Conservation (phyloP, 2,797 vertebrate genomes). For the Myotis daubentonii region DNA sequence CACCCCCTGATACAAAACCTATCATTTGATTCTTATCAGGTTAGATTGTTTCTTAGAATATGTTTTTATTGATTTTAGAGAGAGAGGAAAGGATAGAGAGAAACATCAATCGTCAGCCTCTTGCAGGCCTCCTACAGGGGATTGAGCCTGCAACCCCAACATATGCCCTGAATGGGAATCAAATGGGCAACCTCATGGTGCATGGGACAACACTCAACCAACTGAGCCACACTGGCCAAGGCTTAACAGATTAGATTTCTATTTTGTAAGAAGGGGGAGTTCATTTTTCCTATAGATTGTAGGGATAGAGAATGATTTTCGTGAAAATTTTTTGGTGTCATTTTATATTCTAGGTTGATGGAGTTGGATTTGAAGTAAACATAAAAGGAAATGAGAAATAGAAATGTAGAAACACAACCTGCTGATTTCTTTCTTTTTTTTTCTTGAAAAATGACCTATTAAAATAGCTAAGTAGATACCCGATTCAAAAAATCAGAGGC, state of each 20-base stretch:
- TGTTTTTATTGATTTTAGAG: too few relatives aligned
- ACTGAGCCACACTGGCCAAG: too few relatives aligned
- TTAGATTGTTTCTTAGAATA: background rate
- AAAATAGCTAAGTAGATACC: background rate
- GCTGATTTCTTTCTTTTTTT: background rate
- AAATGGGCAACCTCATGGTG: too few relatives aligned
- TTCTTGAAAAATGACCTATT: conserved; percentile 11
- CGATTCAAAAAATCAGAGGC: conserved; percentile 4
- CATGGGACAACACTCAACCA: too few relatives aligned
- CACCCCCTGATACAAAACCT: background rate
- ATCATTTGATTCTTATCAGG: background rate
- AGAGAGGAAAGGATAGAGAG: too few relatives aligned
- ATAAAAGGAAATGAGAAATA: background rate
- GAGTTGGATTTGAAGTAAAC: background rate
- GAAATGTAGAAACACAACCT: background rate
- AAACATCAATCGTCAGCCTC: too few relatives aligned
- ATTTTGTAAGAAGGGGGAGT: background rate
- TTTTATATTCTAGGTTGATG: background rate
- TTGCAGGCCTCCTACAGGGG: too few relatives aligned
- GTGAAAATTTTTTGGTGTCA: background rate
- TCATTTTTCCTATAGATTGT: background rate
- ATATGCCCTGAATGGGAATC: too few relatives aligned
- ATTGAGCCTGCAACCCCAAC: too few relatives aligned
- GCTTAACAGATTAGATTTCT: background rate
- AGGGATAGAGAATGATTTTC: background rate